Evolutionary conservation across 1,140 invertebrate species (phyloP), one percentile per base, ranked within the genome.

Genomic region (Sycophila sp.): DNA sequence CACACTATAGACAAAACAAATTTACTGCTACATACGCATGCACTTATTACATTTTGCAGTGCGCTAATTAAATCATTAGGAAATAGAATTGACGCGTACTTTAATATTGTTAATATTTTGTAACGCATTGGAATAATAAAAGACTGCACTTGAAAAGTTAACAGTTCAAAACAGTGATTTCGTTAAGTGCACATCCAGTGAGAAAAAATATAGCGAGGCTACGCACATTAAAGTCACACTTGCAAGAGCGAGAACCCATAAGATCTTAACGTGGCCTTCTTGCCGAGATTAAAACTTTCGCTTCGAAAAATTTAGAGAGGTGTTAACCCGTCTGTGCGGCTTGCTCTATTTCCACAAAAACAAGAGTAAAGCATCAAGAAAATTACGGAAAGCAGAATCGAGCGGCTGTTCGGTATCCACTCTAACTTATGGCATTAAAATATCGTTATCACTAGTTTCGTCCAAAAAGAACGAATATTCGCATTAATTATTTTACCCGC

Each of bases 201-300:
- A 47, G 42, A 47, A 47, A n/a, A 22, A 47, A 47, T n/a, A n/a
- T 47, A 47, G 42, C n/a, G n/a, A 59, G 28, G 24, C 34, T 17
- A 7, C 17, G 19, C 6, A 11, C 28, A 17, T 32, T 55, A 19
- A 55, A 55, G 51, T 30, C n/a, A 28, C 51, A 34, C 51, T 55
- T 55, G n/a, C 28, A n/a, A 15, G 30, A 32, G 28, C 34, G 4
- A 32, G 51, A 51, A 11, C 24, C 42, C 42, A 17, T 55, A 55
- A 55, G n/a, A 55, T 10, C 15, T 55, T 55, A 55, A 55, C 30
- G n/a, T 42, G n/a, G 2, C 42, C 42, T 47, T 58, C 55, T 58
- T 28, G 24, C 34, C 32, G 55, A 58, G 55, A 58, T 38, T 40
- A 58, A 36, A 58, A 28, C 55, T 58, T 40, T 22, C 51, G 22